Conservation (phyloP, 1,140 invertebrate species). For the Drosophila baimaii region DNA sequence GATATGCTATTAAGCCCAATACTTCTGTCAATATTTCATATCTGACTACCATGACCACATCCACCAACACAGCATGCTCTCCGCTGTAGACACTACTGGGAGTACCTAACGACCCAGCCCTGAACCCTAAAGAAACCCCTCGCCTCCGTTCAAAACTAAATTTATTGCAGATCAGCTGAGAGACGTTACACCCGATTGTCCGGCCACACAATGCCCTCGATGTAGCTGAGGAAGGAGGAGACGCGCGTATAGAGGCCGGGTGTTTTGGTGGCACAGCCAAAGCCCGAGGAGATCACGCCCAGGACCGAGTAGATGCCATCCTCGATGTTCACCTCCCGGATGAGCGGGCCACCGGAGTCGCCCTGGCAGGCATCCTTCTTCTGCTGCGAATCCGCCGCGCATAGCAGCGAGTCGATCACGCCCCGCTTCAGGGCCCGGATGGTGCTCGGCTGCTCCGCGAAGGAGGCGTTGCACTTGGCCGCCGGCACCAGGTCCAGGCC, state of each 20-base stretch:
- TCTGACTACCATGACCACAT: too few species aligned
- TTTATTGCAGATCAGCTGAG: slow-evolving; percentile 42
- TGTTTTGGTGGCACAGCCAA: slow-evolving; percentile 37
- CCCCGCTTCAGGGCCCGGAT: slow-evolving; percentile 40
- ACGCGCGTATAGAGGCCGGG: slow-evolving; percentile 39
- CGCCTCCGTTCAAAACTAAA: slow-evolving; percentile 22
- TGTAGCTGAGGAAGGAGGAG: slow-evolving; percentile 34
- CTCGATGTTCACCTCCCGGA: slow-evolving; percentile 17
- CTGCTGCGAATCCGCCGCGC: slow-evolving; percentile 85
- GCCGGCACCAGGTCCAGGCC: slow-evolving; percentile 52
- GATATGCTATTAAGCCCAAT: too few species aligned
- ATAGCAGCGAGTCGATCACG: slow-evolving; percentile 84
- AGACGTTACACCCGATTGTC: slow-evolving; percentile 8
- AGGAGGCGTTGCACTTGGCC: slow-evolving; percentile 47
- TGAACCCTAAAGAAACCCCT: not conserved
- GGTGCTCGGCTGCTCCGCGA: slow-evolving; percentile 25
- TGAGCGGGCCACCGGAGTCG: slow-evolving; percentile 41
- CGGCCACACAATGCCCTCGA: slow-evolving; percentile 50
- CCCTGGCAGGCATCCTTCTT: slow-evolving; percentile 41
- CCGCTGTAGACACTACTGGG: not conserved
- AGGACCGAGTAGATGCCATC: slow-evolving; percentile 23
- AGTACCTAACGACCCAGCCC: not conserved
- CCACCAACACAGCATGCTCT: not conserved
- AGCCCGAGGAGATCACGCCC: slow-evolving; percentile 32
- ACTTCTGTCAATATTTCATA: too few species aligned